Evolutionary conservation across 2,113 vertebrate species (phyloP).

Genomic region (Hyaena hyaena): DNA sequence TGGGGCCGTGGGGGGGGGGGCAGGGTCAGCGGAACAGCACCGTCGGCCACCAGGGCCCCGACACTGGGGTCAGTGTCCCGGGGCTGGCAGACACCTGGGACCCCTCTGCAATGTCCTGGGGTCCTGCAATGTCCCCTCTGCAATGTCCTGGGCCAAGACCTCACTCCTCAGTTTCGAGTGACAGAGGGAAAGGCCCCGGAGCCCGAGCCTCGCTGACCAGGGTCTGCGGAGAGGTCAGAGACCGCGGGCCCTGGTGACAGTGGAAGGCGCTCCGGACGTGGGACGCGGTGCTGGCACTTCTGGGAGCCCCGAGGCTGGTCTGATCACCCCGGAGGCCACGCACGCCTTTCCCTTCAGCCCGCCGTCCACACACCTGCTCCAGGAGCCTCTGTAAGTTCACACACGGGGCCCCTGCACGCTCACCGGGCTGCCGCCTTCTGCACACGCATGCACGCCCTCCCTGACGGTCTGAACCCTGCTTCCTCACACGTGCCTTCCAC

Average conservation of each 20-base stretch:
- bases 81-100: neutral
- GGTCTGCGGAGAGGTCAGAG: neutral
- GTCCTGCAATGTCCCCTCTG: neutral
- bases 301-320: neutral
- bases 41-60: neutral
- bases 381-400: neutral
- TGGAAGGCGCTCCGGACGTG: neutral
- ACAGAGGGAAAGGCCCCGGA: neutral
- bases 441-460: accelerated
- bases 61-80: neutral
- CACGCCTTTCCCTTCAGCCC: neutral
- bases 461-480: accelerated
- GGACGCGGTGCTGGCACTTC: accelerated
- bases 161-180: neutral
- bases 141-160: neutral
- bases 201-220: neutral
- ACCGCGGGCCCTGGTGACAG: neutral
- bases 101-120: neutral
- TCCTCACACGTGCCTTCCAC: neutral
- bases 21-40: no score
- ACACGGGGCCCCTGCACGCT: neutral
- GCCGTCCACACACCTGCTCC: neutral
- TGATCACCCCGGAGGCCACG: neutral
- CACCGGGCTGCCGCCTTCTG: neutral
- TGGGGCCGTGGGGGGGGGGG: neutral